Percentiles rank a stretch among this genome's conserved stretches.
Evolutionary conservation across 2,888 invertebrate genomes (phyloP).

Genomic region (Margaritifera margaritifera): DNA sequence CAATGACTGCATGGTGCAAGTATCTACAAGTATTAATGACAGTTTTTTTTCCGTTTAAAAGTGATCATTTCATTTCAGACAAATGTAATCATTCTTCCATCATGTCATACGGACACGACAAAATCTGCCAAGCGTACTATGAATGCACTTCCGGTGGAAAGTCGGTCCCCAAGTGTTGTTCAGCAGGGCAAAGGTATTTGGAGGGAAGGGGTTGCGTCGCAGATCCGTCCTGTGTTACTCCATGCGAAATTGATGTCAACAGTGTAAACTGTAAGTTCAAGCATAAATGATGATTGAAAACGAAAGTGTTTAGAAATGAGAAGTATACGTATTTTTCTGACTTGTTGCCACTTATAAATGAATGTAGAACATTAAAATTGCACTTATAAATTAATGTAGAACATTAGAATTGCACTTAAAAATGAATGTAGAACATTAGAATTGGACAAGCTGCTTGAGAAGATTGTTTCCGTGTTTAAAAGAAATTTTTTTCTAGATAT

Average conservation of each 20-base stretch:
- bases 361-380: background rate
- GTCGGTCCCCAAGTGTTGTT: constrained; percentile 51
- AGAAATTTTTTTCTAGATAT: too few species aligned
- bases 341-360: background rate
- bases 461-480: too few species aligned
- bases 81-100: constrained; percentile 21
- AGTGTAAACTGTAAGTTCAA: constrained; percentile 18
- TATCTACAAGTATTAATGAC: too few species aligned
- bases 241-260: constrained; percentile 7
- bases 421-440: too few species aligned
- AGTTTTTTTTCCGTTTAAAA: background rate
- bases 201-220: constrained; percentile 38
- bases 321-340: background rate
- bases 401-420: too few species aligned
- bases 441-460: too few species aligned
- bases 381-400: too few species aligned
- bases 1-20: too few species aligned
- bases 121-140: constrained; percentile 55
- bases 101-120: constrained; percentile 14
- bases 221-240: constrained; percentile 13
- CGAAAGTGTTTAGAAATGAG: constrained; percentile 21
- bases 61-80: constrained; percentile 19
- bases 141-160: constrained; percentile 35
- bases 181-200: constrained; percentile 36
- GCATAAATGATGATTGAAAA: constrained; percentile 12